Conservation (phyloP, 1,140 invertebrate genomes). For the Rhopalosiphum padi region DNA sequence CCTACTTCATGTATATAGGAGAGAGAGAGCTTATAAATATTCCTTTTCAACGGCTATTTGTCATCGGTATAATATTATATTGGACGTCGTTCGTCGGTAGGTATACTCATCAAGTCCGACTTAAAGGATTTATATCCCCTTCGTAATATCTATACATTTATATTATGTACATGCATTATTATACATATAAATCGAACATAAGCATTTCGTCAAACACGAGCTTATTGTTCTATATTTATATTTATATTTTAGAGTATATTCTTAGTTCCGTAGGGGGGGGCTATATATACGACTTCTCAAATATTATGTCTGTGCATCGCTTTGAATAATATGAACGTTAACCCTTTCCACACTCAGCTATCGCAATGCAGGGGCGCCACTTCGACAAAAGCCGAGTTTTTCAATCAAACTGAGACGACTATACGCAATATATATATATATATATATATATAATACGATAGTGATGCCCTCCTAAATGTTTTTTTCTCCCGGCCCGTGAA, state of each 20-base stretch:
- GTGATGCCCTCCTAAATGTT: neutral
- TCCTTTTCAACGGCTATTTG: slow-evolving; percentile 41
- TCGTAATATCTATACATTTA: neutral
- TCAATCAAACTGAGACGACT: slow-evolving; percentile 35
- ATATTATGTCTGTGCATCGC: neutral
- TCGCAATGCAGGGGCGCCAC: neutral
- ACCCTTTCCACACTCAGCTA: neutral
- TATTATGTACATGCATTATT: neutral
- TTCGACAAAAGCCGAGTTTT: slow-evolving; percentile 25
- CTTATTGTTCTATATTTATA: slow-evolving; percentile 27
- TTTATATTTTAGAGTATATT: neutral
- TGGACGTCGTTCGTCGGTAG: slow-evolving; percentile 12
- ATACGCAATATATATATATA: neutral
- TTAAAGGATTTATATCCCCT: slow-evolving; percentile 36
- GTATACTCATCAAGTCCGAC: slow-evolving; percentile 52
- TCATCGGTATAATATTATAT: slow-evolving; percentile 32
- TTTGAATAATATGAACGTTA: slow-evolving; percentile 38
- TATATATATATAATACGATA: neutral
- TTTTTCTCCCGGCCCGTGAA: slow-evolving; percentile 9
- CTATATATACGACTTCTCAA: neutral
- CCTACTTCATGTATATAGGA: neutral
- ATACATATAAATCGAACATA: neutral
- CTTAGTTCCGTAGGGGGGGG: neutral
- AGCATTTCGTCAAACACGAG: slow-evolving; percentile 51
- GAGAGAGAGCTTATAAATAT: slow-evolving; percentile 42